phyloP scores from a whole-genome alignment of 2,797 vertebrate genomes.

The Cirrhinus mrigala region DNA sequence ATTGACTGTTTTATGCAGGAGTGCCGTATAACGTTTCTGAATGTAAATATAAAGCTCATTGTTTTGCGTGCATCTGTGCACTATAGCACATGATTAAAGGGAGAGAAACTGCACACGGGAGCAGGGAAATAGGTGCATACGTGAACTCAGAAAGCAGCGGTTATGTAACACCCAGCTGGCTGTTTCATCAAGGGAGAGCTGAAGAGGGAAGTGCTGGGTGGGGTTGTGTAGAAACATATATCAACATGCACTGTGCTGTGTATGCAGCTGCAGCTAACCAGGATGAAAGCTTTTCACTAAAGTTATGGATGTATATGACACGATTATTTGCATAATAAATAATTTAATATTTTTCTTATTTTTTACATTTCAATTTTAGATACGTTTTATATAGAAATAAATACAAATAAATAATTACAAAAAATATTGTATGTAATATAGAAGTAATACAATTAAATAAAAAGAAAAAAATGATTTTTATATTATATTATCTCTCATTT shows the following conservation, averaged over 20 bases:
- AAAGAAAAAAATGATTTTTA: too few relatives aligned
- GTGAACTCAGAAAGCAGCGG: background rate
- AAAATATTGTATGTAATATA: too few relatives aligned
- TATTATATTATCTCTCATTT: too few relatives aligned
- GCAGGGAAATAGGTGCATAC: conserved; percentile 10
- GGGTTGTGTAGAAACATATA: conserved; percentile 35
- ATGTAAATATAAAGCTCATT: background rate
- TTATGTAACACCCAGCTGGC: conserved; percentile 54
- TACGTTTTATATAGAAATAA: background rate
- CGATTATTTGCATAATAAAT: too few relatives aligned
- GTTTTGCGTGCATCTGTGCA: background rate
- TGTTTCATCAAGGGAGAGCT: conserved; percentile 16
- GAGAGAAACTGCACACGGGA: conserved; percentile 4
- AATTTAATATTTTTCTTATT: background rate
- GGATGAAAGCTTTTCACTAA: background rate
- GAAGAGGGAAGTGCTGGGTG: conserved; percentile 1
- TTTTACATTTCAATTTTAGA: background rate
- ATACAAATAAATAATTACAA: background rate
- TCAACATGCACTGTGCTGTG: conserved; percentile 15
- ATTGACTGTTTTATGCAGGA: background rate
- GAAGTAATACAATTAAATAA: too few relatives aligned
- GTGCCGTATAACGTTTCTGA: background rate
- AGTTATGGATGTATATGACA: background rate
- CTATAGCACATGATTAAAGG: conserved; percentile 11
- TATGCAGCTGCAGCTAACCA: background rate